Evolutionary conservation across 2,888 invertebrate species (phyloP), one percentile per base, ranked within the genome.

Genomic region (Eledone cirrhosa): DNA sequence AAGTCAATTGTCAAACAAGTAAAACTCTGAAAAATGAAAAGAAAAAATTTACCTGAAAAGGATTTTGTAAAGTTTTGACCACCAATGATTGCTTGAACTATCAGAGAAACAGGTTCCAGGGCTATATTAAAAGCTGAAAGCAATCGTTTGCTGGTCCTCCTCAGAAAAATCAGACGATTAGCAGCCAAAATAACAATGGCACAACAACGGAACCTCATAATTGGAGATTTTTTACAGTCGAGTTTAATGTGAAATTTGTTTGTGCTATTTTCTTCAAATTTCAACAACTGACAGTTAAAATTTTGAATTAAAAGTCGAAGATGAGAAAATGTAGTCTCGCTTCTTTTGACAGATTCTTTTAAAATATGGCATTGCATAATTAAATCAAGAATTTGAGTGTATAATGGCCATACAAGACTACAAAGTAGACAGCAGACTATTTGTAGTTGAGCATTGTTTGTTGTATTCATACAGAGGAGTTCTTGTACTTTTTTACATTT

Each of bases 401-500:
- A 86, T 77, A 89, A 80, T 22, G 89, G 90, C 79, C 87, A 88
- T 78, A 89, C 80, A 47, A 89, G 88, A 67, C 90, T 89, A 81
- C 84, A 84, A 75, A 90, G 84, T 47, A 90, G 84, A 24, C 88
- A 86, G 82, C 87, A 87, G 31, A 88, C 86, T 27, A 88, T 85
- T 19, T 87, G 84, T 22, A 90, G 83, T 14, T 86, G 81, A 16
- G 84, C 80, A 77, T 86, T 83, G 67, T 89, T 85, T 16, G 67
- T 33, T 3, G 31, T 41, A 22, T 11, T 22, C 14, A 84, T 13
- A 81, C 48, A 41, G n/a, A 88, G 79, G 75, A 85, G 85, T 16
- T 74, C 81, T 47, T 86, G 87, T 0, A 90, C 85, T 33, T 88
- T 85, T 2, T 81, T 80, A 78, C 87, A 86, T 78, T 90, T 89